Percentiles rank a stretch among this genome's conserved stretches.
Conservation (phyloP, 2,888 invertebrate species). For the Brachypalpus laphriformis region DNA sequence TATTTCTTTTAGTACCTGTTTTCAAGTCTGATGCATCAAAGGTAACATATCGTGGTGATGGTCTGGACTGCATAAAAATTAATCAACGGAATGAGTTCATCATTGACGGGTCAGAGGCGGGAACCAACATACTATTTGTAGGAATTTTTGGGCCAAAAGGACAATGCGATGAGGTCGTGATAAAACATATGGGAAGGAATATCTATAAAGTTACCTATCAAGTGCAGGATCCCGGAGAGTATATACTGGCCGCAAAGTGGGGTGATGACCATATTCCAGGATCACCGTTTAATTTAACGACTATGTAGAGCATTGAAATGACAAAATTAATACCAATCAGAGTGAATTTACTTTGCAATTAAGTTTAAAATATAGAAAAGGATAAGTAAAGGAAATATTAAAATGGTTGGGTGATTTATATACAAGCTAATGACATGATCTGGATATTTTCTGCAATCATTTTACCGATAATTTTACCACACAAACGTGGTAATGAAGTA, state of each 20-base stretch:
- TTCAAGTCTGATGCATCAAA: slow-evolving; percentile 80
- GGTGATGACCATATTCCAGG: slow-evolving; percentile 98
- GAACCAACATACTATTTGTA: slow-evolving; percentile 96
- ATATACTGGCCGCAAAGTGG: slow-evolving; percentile 97
- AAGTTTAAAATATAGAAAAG: slow-evolving; percentile 26
- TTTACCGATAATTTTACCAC: no score
- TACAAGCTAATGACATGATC: neutral
- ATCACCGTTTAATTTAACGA: slow-evolving; percentile 87
- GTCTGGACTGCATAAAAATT: slow-evolving; percentile 78
- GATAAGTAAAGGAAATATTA: neutral
- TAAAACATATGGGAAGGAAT: slow-evolving; percentile 95
- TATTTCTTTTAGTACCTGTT: slow-evolving; percentile 75
- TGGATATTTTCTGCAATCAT: no score
- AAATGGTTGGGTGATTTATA: neutral
- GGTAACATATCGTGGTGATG: slow-evolving; percentile 79
- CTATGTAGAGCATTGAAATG: slow-evolving; percentile 71
- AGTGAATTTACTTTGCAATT: neutral
- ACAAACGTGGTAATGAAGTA: no score
- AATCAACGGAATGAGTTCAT: slow-evolving; percentile 81
- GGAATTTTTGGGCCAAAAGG: slow-evolving; percentile 98
- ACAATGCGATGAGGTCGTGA: slow-evolving; percentile 96
- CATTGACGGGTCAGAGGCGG: slow-evolving; percentile 83
- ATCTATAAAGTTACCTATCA: slow-evolving; percentile 95
- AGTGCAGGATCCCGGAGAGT: slow-evolving; percentile 95
- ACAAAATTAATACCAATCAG: neutral